phyloP scores from a whole-genome alignment of 2,113 vertebrate genomes.

The Carassius gibelio region DNA sequence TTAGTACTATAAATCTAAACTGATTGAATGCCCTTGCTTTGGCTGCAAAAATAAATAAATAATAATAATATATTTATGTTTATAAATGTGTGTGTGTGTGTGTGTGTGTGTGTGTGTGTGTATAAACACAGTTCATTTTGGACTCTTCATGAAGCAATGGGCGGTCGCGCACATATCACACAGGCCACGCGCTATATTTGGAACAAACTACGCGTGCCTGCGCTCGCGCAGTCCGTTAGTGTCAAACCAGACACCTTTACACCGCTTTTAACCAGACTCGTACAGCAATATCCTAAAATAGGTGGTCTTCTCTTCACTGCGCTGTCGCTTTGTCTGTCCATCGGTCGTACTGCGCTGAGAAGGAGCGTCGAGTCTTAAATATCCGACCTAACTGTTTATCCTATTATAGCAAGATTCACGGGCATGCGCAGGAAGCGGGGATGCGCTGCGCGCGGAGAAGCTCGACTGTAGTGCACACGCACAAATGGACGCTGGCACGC shows the following conservation, averaged over 20 bases:
- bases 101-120: too few relatives aligned
- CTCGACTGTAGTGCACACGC: not conserved
- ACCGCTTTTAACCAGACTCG: not conserved
- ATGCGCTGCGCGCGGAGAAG: not conserved
- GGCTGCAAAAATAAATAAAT: too few relatives aligned
- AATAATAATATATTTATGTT: too few relatives aligned
- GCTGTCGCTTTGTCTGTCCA: not conserved
- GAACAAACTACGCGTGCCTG: slow-evolving; percentile 14
- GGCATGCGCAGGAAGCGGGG: slow-evolving; percentile 18
- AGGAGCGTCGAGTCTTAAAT: not conserved
- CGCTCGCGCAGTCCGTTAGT: not conserved
- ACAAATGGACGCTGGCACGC: slow-evolving; percentile 21
- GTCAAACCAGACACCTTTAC: slow-evolving; percentile 47
- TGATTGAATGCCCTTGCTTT: too few relatives aligned
- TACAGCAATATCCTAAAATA: slow-evolving; percentile 14
- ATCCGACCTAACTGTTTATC: slow-evolving; percentile 43
- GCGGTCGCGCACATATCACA: slow-evolving; percentile 38
- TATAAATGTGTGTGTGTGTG: too few relatives aligned
- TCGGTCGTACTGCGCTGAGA: not conserved
- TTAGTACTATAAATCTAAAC: too few relatives aligned
- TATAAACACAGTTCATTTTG: not conserved
- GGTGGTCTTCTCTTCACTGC: not conserved
- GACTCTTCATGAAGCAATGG: not conserved
- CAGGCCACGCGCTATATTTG: slow-evolving; percentile 47
- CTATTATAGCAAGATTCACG: slow-evolving; percentile 67